Percentiles rank a stretch among this genome's conserved stretches.
Evolutionary conservation across 2,113 vertebrate species (phyloP).

Genomic region (Eurypyga helias): DNA sequence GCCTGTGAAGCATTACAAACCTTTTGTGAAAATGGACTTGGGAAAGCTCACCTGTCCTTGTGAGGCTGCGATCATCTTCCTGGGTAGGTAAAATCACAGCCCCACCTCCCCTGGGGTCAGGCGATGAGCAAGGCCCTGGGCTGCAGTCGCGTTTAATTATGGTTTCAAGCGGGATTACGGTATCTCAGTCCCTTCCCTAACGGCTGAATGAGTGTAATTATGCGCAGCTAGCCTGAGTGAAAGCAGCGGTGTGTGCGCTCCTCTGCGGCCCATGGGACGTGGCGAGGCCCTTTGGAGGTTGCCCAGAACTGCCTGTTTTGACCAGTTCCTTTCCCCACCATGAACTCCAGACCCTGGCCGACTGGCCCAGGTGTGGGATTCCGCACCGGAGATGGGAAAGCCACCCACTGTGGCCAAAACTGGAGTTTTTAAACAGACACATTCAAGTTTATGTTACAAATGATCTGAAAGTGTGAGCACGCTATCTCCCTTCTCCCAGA

Average conservation of each 20-base stretch:
- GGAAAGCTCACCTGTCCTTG: accelerated
- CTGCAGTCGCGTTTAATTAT: not conserved
- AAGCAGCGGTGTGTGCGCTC: not conserved
- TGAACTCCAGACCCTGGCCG: not conserved
- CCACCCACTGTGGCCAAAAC: accelerated
- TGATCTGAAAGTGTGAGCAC: accelerated
- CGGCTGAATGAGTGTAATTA: not conserved
- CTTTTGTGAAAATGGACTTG: not conserved
- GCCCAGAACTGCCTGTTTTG: not conserved
- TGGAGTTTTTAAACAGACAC: not conserved
- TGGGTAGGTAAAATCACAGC: not conserved
- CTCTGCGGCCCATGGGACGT: accelerated
- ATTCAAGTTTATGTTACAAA: not conserved
- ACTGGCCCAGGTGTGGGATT: not conserved
- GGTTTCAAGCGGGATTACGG: not conserved
- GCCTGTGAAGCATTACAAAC: not conserved
- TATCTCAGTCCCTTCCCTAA: not conserved
- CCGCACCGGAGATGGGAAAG: not conserved
- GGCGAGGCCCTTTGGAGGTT: not conserved
- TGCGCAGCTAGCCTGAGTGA: accelerated
- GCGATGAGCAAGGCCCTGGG: not conserved
- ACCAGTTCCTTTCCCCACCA: not conserved
- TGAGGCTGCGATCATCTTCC: not conserved
- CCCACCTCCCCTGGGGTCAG: not conserved
- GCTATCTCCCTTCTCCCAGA: not conserved